Evolutionary conservation across 2,888 invertebrate genomes (phyloP), one percentile per base, ranked within the genome.

Genomic region (Melinaea marsaeus): DNA sequence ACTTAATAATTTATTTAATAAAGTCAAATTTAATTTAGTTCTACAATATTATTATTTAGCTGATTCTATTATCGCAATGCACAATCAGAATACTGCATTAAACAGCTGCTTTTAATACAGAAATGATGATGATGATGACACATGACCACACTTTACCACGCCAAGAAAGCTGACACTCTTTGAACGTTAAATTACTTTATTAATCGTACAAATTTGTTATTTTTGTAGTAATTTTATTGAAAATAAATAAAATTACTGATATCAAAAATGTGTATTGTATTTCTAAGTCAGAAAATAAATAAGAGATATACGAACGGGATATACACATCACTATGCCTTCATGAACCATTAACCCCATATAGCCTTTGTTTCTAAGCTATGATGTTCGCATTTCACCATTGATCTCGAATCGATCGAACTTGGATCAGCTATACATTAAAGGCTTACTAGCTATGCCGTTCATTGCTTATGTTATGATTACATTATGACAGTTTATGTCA

Each of bases 61-160:
- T 46, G 46, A 46, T 46, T 46, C 46, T 46, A 46, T 46, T 46
- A 46, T 46, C n/a, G 46, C n/a, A 46, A 46, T 46, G 46, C n/a
- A n/a, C 46, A 46, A 46, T 46, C 46, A 46, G 46, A n/a, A n/a
- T 46, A n/a, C 46, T 46, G 46, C 46, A 46, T 11, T 46, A 11
- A 46, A 46, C 46, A 9, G 46, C 46, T 46, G 46, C 46, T 46
- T 46, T 46, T 4, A 46, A 46, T 46, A n/a, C 13, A 46, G 46
- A 46, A 46, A 46, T 46, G n/a, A 4, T 46, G 46, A 46, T 22
- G 22, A 22, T 22, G 22, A 22, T 22, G 22, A 22, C 22, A 46
- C 46, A n/a, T n/a, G 46, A 46, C n/a, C n/a, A n/a, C 46, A 46
- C 46, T n/a, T 46, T 46, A 46, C n/a, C 46, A 46, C n/a, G 46